Evolutionary conservation across 2,113 vertebrate species (phyloP), one percentile per base, ranked within the genome.

Genomic region (Chascanopsetta lugubris): DNA sequence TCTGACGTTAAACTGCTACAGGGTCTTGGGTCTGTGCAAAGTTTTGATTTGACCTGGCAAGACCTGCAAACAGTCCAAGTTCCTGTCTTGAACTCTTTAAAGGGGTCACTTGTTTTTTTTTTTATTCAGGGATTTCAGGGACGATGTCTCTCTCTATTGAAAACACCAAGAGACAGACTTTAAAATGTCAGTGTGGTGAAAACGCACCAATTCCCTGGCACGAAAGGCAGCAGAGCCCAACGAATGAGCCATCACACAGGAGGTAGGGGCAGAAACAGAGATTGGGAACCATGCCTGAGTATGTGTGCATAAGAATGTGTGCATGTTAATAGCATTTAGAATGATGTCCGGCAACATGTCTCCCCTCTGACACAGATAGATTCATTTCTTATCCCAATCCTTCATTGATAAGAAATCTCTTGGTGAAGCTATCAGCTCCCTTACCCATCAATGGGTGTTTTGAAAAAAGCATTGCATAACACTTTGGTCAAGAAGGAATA

Each of bases 401-500:
- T 88, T 90, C 77, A 73, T 62, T 61, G 69, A 86, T 81, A 82
- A 89, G 84, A 88, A 82, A 82, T 24, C 21, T 32, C 12, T 46
- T 46, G 21, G 54, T 67, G 42, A 82, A 85, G 83, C 82, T 69
- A 59, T 81, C 63, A 77, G 79, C 82, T 81, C 72, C 53, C 43
- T n/a, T 46, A 73, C 87, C 86, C 85, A 56, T 80, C 74, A 56
- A 51, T 78, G 76, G 82, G 84, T 47, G 46, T 75, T n/a, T 78
- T 76, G 72, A 77, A 59, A 78, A 83, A 85, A 82, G 63, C 77
- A 85, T 90, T 91, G 88, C 89, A 92, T 91, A 93, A 90, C 77
- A 89, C 85, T 91, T 91, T 89, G 85, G 86, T 91, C 84, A 78
- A 87, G 77, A 74, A 71, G 17, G 55, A 53, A 80, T 79, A 71